Percentiles rank a stretch among this genome's conserved stretches.
These are phyloP conservation scores for Leptoteleia sp. DNA, from an alignment of 1,140 invertebrate species.

Conservation along the genomic window DNA sequence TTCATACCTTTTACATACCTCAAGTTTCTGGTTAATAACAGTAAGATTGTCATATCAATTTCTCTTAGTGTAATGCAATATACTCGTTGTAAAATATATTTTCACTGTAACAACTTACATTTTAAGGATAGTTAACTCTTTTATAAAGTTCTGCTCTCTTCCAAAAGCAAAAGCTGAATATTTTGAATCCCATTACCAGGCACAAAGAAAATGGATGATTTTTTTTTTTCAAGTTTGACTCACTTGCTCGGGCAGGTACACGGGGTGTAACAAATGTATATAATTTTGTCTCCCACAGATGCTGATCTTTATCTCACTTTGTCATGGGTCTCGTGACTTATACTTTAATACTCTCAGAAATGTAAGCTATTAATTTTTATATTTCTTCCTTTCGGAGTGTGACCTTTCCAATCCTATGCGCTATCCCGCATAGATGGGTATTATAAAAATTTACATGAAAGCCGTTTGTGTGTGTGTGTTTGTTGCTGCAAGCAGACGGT, in stretches of 20 bases:
- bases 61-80: no score
- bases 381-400: conserved; percentile 30
- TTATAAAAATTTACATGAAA: conserved; percentile 9
- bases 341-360: conserved; percentile 39
- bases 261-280: conserved; percentile 20
- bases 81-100: no score
- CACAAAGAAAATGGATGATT: neutral
- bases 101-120: conserved; percentile 2
- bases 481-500: no score
- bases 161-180: conserved; percentile 2
- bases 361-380: conserved; percentile 48
- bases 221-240: conserved; percentile 29
- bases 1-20: no score
- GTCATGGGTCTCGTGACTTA: conserved; percentile 28
- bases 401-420: no score
- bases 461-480: no score
- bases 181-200: neutral
- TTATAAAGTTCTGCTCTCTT: conserved; percentile 11
- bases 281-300: conserved; percentile 37
- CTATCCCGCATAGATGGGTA: no score
- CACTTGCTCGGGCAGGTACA: neutral
- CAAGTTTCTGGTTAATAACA: no score
- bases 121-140: conserved; percentile 15
- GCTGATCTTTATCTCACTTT: conserved; percentile 44
- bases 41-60: no score